Conservation (phyloP, 2,888 invertebrate species). For the Barypeithes pellucidus region DNA sequence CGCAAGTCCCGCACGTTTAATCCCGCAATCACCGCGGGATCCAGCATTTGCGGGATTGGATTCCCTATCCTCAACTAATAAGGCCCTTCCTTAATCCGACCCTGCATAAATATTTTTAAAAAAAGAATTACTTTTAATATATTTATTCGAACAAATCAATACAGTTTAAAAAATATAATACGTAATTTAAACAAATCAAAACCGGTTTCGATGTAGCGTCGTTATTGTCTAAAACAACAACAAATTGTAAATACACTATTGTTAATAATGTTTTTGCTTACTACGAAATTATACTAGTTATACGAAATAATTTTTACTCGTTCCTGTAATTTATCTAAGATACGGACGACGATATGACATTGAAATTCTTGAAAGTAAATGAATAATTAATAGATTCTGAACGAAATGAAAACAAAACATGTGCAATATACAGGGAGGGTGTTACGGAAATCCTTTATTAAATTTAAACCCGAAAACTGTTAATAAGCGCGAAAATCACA, state of each 20-base stretch:
- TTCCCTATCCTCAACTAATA: too few species aligned
- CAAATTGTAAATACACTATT: background rate
- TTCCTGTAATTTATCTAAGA: constrained; percentile 5
- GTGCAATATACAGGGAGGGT: too few species aligned
- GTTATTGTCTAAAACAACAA: constrained; percentile 11
- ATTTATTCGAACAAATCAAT: too few species aligned
- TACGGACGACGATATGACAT: background rate
- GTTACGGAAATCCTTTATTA: too few species aligned
- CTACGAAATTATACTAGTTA: too few species aligned
- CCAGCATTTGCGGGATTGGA: too few species aligned
- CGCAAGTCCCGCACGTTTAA: too few species aligned
- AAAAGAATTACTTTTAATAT: background rate
- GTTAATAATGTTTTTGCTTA: background rate
- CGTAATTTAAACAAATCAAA: background rate
- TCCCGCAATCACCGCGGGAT: too few species aligned
- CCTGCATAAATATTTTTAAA: too few species aligned
- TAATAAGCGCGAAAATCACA: too few species aligned
- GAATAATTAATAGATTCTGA: constrained; percentile 18
- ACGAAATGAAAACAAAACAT: constrained; percentile 4
- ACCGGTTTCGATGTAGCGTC: background rate
- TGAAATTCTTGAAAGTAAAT: constrained; percentile 24
- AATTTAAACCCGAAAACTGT: too few species aligned
- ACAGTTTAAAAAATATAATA: background rate
- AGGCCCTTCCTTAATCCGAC: too few species aligned
- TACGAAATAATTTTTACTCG: background rate